These are phyloP conservation scores for Morpho helenor DNA, from an alignment of 2,888 invertebrate genomes.

Conservation along the genomic window DNA sequence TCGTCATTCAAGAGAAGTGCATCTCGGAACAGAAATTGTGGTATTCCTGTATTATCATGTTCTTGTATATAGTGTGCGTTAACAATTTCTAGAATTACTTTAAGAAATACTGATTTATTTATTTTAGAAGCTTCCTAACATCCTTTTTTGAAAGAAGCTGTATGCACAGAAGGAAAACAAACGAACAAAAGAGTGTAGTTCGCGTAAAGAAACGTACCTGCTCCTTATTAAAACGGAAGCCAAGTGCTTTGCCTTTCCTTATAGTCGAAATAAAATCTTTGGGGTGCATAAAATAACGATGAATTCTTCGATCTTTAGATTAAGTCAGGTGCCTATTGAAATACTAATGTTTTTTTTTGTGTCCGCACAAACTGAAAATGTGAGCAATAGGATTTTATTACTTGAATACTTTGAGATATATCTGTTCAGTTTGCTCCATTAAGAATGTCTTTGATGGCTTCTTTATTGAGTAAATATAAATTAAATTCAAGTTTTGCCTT, in stretches of 20 bases:
- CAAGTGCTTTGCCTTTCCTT: slow-evolving; percentile 45
- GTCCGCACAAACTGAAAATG: slow-evolving; percentile 21
- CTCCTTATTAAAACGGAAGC: slow-evolving; percentile 62
- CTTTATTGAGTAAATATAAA: too few relatives aligned
- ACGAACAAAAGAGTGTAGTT: slow-evolving; percentile 4
- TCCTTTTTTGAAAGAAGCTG: too few relatives aligned
- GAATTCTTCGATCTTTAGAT: slow-evolving; percentile 35
- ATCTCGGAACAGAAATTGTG: too few relatives aligned
- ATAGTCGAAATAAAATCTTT: slow-evolving; percentile 46
- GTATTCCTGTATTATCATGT: too few relatives aligned
- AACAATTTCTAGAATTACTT: too few relatives aligned
- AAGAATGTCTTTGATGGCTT: too few relatives aligned
- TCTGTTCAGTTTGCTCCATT: too few relatives aligned
- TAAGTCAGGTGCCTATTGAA: slow-evolving; percentile 31
- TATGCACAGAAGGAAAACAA: slow-evolving; percentile 1
- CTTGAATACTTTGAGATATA: neutral
- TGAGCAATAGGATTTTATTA: slow-evolving; percentile 24
- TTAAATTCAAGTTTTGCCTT: too few relatives aligned
- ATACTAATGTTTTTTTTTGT: slow-evolving; percentile 25
- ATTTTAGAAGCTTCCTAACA: too few relatives aligned
- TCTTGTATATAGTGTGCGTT: too few relatives aligned
- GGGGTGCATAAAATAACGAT: slow-evolving; percentile 76
- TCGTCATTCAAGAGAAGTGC: too few relatives aligned
- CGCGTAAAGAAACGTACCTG: slow-evolving; percentile 10
- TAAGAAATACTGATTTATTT: too few relatives aligned